Evolutionary conservation across 92 coral and sea anemone species (phyloP), one percentile per base, ranked within the genome.

Genomic region (Pocillopora grandis): DNA sequence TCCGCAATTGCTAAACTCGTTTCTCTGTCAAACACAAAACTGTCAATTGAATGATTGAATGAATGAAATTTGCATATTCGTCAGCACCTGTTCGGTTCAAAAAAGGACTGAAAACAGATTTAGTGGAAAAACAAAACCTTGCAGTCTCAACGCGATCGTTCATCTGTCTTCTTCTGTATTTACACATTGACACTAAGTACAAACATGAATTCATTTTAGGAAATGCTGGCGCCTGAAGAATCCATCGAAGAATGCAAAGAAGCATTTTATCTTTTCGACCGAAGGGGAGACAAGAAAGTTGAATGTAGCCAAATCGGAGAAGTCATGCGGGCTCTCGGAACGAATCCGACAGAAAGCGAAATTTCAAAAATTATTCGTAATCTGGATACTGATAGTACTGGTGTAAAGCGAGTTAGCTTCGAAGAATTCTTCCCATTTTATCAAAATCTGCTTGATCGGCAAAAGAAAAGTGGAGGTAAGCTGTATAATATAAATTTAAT

Each of bases 271-370:
- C 92, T 97, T 3, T 97, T 94, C 88, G 99, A 97, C 61, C 80
- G 94, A n/a, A 75, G 94, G 20, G 99, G 99, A 23, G 99, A 97
- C 74, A 82, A 87, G 57, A 91, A 73, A 78, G 93, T 97, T 62
- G 95, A 94, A 31, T 87, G 93, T 71, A 89, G 88, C 59, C 97
- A 97, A 70, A 85, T 97, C 42, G 99, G 99, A 19, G 99, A 97
- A 75, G 99, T 97, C 81, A 77, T 97, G 83, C 86, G 99, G 74
- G 99, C 99, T n/a, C 79, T 97, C 57, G 99, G 95, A 37, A 92
- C 95, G 18, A 97, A 97, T 82, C 99, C 99, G 20, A 97, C 98
- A 0, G 98, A 97, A 76, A 80, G 87, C 71, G 98, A 97, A 88
- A 80, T 97, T 58, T 78, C 82, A 20, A 97, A 94, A 86, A 90